Evolutionary conservation across 1,140 invertebrate genomes (phyloP).

Genomic region (Archegozetes longisetosus): DNA sequence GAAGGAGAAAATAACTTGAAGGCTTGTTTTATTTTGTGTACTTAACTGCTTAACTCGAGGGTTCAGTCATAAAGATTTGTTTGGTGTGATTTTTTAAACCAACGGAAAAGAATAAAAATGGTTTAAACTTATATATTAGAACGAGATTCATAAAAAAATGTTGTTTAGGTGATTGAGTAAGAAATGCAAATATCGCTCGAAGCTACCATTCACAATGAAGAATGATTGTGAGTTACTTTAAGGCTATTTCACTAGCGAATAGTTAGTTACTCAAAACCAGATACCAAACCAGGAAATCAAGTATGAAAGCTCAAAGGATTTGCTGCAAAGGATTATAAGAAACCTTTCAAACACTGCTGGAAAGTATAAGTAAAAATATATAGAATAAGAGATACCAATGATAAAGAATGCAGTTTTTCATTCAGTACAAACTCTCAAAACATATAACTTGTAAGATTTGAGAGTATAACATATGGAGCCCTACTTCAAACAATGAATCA

Average conservation of each 20-base stretch:
- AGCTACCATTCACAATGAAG: not conserved
- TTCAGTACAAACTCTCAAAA: not conserved
- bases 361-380: not conserved
- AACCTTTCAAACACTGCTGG: not conserved
- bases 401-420: not conserved
- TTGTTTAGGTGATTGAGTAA: not conserved
- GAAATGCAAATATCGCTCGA: not conserved
- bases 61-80: no score
- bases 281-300: not conserved
- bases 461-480: not conserved
- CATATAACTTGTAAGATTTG: not conserved
- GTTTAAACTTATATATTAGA: no score
- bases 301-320: not conserved
- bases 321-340: not conserved
- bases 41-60: no score
- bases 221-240: not conserved
- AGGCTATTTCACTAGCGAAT: not conserved
- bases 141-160: not conserved
- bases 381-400: not conserved
- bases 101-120: no score
- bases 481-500: no score
- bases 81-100: no score
- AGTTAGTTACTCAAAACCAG: not conserved
- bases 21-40: not conserved
- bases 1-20: not conserved